These are phyloP conservation scores for Spatulosminthurus flaviceps DNA, from an alignment of 2,888 invertebrate genomes.

Conservation along the genomic window DNA sequence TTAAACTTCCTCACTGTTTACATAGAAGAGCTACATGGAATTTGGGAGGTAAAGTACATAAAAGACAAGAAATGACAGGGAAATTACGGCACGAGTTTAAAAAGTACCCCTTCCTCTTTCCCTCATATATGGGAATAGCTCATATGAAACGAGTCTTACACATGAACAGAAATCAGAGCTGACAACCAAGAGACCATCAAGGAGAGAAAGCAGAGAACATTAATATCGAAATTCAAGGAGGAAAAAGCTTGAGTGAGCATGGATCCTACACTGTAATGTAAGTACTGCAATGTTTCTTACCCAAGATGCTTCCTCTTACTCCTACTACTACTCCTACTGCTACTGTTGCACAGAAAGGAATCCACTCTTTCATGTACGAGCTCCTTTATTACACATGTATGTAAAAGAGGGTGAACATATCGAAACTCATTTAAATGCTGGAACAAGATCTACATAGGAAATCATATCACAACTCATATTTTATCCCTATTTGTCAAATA, in stretches of 20 bases:
- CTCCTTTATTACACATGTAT: no score
- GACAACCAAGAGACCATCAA: conserved; percentile 8
- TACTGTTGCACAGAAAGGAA: no score
- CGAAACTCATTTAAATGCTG: conserved; percentile 40
- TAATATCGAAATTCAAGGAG: neutral
- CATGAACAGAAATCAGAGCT: conserved; percentile 6
- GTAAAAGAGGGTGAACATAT: no score
- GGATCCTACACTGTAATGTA: neutral
- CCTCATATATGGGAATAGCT: no score
- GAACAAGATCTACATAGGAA: conserved; percentile 32
- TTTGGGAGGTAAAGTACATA: no score
- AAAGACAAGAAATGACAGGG: no score
- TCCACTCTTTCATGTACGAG: no score
- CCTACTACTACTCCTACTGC: neutral
- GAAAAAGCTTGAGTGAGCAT: neutral
- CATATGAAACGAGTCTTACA: neutral
- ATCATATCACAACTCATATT: conserved; percentile 45
- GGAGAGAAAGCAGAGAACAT: conserved; percentile 2
- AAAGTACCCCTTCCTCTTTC: no score
- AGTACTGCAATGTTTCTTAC: neutral
- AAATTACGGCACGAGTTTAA: no score
- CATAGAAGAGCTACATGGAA: no score
- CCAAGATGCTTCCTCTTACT: neutral
- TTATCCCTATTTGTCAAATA: conserved; percentile 49
- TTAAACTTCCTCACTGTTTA: no score